Evolutionary conservation across 2,797 vertebrate species (phyloP).

Genomic region (Philypnodon macrostomus): DNA sequence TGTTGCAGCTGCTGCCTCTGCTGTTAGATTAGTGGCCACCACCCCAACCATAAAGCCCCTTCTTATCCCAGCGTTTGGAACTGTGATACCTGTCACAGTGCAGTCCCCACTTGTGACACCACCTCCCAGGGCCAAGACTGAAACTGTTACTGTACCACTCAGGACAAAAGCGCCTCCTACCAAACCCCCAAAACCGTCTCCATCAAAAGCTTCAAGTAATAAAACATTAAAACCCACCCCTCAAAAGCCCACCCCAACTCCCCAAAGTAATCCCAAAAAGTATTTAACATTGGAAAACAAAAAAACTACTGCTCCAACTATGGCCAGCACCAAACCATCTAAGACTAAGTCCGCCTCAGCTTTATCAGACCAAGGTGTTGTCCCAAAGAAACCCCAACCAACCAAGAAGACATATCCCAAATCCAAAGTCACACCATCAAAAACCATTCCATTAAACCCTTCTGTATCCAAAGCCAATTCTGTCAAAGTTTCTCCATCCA

Average conservation of each 20-base stretch:
- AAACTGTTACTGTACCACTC: constrained; percentile 68
- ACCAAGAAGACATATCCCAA: constrained; percentile 62
- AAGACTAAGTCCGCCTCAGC: constrained; percentile 57
- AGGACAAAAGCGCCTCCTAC: constrained; percentile 51
- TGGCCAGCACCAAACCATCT: constrained; percentile 59
- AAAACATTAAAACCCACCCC: constrained; percentile 46
- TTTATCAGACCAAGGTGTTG: constrained; percentile 43
- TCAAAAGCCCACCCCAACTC: constrained; percentile 56
- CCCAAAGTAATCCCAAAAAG: constrained; percentile 49
- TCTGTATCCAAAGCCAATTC: no score
- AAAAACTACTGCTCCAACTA: constrained; percentile 59
- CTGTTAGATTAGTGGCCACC: constrained; percentile 61
- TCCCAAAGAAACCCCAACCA: constrained; percentile 59
- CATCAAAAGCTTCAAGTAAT: constrained; percentile 34
- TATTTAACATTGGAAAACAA: constrained; percentile 46
- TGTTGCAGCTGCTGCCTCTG: constrained; percentile 67
- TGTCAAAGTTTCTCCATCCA: constrained; percentile 47
- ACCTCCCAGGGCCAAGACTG: constrained; percentile 45
- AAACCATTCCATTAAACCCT: constrained; percentile 57
- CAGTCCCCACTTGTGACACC: constrained; percentile 51
- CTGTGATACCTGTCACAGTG: constrained; percentile 49
- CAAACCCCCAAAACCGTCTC: constrained; percentile 40
- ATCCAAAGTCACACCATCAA: constrained; percentile 56
- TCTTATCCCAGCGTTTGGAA: constrained; percentile 41
- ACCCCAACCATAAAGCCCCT: constrained; percentile 56